These are phyloP conservation scores for Sebastolobus alascanus DNA, from an alignment of 2,797 vertebrate species.

Conservation along the genomic window DNA sequence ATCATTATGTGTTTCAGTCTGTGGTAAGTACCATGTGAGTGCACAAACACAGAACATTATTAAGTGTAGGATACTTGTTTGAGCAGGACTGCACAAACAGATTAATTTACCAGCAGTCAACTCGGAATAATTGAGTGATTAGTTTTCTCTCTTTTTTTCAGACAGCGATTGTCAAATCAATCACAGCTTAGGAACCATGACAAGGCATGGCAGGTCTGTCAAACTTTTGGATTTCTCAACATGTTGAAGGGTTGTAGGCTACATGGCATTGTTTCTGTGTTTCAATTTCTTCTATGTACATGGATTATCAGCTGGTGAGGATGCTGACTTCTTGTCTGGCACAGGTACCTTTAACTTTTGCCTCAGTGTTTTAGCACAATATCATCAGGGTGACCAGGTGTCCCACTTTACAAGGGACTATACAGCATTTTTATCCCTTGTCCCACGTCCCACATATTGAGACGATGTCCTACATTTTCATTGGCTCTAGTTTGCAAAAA, in stretches of 20 bases:
- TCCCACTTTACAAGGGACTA: too few species aligned
- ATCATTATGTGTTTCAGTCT: neutral
- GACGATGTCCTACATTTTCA: too few species aligned
- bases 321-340: neutral
- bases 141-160: neutral
- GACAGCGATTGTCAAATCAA: neutral
- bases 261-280: neutral
- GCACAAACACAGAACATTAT: neutral
- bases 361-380: too few species aligned
- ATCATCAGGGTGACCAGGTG: too few species aligned
- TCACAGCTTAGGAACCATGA: too few species aligned
- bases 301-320: neutral
- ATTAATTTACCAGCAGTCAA: neutral
- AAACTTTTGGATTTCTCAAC: too few species aligned
- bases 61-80: neutral
- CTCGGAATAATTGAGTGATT: neutral
- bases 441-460: too few species aligned
- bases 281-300: neutral
- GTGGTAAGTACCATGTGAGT: neutral
- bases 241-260: too few species aligned
- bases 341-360: neutral
- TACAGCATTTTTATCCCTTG: too few species aligned
- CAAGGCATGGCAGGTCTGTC: too few species aligned
- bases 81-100: neutral
- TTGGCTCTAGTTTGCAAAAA: too few species aligned